Base-by-base conservation (phyloP, 2,797 vertebrate species). In the Orientallactaga sibirica region DNA sequence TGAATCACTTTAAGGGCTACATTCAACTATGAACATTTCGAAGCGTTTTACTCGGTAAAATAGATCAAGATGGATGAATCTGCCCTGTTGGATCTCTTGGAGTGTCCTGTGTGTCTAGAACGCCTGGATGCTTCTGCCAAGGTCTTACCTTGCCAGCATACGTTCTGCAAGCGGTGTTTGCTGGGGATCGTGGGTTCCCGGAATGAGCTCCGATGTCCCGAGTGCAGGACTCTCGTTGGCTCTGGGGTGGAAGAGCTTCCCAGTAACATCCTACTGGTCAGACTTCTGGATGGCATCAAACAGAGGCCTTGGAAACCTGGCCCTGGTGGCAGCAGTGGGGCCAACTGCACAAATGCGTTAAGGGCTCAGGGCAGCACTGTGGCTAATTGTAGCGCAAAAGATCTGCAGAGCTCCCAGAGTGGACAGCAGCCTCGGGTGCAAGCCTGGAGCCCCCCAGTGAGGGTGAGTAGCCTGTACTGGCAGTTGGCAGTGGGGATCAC, bases 101-200 rank as follows among this genome's bases (percentile, higher is more conserved):
- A 99, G 98, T 99, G 99, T 96, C 99, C 99, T 0, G 99, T 99
- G 95, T 99, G 99, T 97, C 98, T 99, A 82, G 99, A 99, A 98
- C 99, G 99, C 52, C 99, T 99, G 52, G 99, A 99, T 64, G 99
- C 99, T 91, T 98, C 99, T 1, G 99, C 99, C 0, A 99, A 99
- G 97, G 99, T 99, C 86, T 98, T 99, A 92, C 99, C 99, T 64
- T 99, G 99, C 98, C 99, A 99, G 91, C 99, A 99, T 97, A 99
- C 99, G 0, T 99, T 99, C 97, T 99, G 99, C 97, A 99, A 99
- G 24, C 98, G 99, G 15, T 99, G 99, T 96, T 98, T 99, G 94
- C 98, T 99, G 95, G 99, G 99, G 88, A 99, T 99, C 27, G 98
- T 99, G 27, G 99, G 99, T 85, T 99, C 99, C 7, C 98, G 99